A percentile compares a stretch with the other conserved stretches of the same genome.
phyloP scores from a whole-genome alignment of 2,113 vertebrate species.

The Erpornis zantholeuca region DNA sequence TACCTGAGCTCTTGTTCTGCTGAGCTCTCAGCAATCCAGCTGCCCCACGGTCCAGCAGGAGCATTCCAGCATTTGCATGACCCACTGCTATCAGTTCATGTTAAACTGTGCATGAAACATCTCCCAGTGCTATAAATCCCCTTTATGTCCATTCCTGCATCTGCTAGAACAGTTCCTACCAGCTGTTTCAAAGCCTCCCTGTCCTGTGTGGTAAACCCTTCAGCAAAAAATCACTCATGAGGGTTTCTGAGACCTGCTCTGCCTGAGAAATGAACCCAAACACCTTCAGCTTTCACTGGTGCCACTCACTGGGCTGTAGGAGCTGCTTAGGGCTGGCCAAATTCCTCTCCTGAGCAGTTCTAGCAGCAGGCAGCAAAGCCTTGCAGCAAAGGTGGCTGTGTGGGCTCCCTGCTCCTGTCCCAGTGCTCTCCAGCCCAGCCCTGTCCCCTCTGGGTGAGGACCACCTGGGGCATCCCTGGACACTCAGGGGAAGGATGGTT shows the following conservation, averaged over 20 bases:
- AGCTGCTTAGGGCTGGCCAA: neutral
- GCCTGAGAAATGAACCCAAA: neutral
- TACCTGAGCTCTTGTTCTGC: neutral
- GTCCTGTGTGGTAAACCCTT: neutral
- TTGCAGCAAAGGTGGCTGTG: neutral
- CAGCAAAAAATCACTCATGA: neutral
- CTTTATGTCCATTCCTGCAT: neutral
- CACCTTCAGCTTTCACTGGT: neutral
- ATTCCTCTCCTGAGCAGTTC: neutral
- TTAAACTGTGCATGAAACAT: neutral
- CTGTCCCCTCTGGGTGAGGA: neutral
- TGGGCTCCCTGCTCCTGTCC: neutral
- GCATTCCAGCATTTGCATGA: neutral
- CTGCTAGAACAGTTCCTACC: neutral
- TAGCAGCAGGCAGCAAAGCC: neutral
- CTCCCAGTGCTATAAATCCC: neutral
- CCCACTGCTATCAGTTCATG: neutral
- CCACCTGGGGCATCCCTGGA: neutral
- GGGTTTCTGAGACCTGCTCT: neutral
- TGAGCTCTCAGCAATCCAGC: neutral
- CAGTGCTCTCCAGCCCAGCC: neutral
- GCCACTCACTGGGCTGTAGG: neutral
- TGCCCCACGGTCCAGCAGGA: neutral
- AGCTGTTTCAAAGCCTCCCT: neutral
- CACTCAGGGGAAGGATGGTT: rapidly evolving